Percentiles rank a stretch among this genome's conserved stretches.
phyloP scores from a whole-genome alignment of 2,888 invertebrate genomes.

The Mechanitis messenoides region DNA sequence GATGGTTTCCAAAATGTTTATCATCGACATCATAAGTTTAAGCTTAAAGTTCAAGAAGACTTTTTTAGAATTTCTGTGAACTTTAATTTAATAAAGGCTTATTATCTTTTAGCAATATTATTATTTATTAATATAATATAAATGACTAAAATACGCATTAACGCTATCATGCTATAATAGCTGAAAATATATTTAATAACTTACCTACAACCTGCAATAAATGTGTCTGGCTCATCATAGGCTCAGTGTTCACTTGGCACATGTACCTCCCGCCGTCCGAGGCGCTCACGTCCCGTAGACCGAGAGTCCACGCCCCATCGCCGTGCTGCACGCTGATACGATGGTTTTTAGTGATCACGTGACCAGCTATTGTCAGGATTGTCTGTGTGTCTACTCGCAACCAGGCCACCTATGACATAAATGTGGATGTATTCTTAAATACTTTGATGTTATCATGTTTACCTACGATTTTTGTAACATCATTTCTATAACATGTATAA shows the following conservation, averaged over 20 bases:
- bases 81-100: slow-evolving; percentile 1
- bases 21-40: slow-evolving; percentile 25
- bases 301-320: slow-evolving; percentile 89
- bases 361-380: slow-evolving; percentile 90
- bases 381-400: slow-evolving; percentile 93
- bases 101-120: background rate
- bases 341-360: slow-evolving; percentile 94
- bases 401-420: slow-evolving; percentile 89
- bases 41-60: background rate
- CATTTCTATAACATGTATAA: too few relatives aligned
- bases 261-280: slow-evolving; percentile 89
- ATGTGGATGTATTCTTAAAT: background rate
- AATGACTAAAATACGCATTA: too few relatives aligned
- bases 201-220: slow-evolving; percentile 64
- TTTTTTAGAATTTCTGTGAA: background rate
- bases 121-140: too few relatives aligned
- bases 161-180: background rate
- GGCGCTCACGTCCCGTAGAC: slow-evolving; percentile 86
- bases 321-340: slow-evolving; percentile 87
- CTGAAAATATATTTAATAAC: slow-evolving; percentile 28
- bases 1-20: slow-evolving; percentile 29
- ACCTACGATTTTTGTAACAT: too few relatives aligned
- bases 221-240: slow-evolving; percentile 72
- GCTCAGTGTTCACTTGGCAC: slow-evolving; percentile 78
- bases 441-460: background rate